phyloP scores from a whole-genome alignment of 2,797 vertebrate genomes.

The Sebastes iracundus region DNA sequence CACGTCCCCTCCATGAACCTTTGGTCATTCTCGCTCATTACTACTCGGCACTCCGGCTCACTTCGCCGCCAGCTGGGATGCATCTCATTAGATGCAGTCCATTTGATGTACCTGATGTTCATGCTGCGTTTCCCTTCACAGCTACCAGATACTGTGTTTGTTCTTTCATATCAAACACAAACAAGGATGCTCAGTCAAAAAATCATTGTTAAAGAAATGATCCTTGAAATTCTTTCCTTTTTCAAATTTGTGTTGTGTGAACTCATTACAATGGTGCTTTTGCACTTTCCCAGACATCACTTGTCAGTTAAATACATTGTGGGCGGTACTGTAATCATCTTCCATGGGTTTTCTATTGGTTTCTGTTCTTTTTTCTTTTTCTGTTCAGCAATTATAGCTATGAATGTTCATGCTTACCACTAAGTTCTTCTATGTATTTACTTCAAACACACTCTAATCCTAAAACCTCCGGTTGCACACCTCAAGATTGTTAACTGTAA shows the following conservation, averaged over 20 bases:
- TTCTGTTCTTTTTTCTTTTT: background rate
- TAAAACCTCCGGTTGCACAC: background rate
- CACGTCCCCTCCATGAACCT: constrained; percentile 10
- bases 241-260: background rate
- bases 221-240: background rate
- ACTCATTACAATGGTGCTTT: background rate
- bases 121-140: constrained; percentile 7
- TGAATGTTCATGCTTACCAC: background rate
- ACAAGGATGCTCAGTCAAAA: background rate
- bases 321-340: background rate
- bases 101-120: constrained; percentile 66
- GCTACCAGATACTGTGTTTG: background rate
- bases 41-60: background rate
- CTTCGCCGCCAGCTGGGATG: constrained; percentile 41
- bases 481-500: no score
- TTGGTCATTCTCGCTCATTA: constrained; percentile 40
- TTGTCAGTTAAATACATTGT: background rate
- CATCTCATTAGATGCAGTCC: constrained; percentile 49
- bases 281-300: background rate
- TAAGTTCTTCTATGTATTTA: background rate
- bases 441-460: background rate
- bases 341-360: background rate
- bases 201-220: background rate
- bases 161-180: constrained; percentile 25
- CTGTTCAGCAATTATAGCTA: background rate